phyloP scores from a whole-genome alignment of 1,140 invertebrate genomes.

The Bradynema listronoti region DNA sequence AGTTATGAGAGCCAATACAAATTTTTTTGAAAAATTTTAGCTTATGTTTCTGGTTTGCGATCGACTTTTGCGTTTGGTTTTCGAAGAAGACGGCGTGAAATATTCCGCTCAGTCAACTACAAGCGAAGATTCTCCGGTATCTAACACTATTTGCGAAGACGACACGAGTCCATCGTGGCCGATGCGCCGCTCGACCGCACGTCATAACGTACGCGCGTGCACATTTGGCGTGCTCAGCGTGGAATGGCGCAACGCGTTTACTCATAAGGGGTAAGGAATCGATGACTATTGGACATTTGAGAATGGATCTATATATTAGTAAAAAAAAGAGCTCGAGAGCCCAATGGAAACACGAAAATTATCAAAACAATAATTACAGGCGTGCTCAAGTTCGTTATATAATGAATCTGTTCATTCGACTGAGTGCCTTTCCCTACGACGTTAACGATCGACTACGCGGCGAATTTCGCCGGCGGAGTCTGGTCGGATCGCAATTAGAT shows the following conservation, averaged over 20 bases:
- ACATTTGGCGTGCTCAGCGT: constrained; percentile 36
- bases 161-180: neutral
- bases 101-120: too few species aligned
- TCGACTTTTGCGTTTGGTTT: constrained; percentile 30
- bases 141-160: too few species aligned
- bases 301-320: neutral
- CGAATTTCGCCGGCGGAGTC: constrained; percentile 26
- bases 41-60: constrained; percentile 27
- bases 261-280: constrained; percentile 31
- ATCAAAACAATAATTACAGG: constrained; percentile 20
- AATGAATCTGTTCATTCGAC: constrained; percentile 31
- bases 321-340: neutral
- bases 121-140: neutral
- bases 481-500: constrained; percentile 30
- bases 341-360: neutral
- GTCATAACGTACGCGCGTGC: constrained; percentile 38
- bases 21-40: constrained; percentile 11
- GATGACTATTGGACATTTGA: too few species aligned
- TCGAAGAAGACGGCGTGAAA: constrained; percentile 30
- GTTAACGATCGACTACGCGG: constrained; percentile 30
- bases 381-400: constrained; percentile 37
- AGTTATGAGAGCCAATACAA: too few species aligned
- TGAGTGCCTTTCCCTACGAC: constrained; percentile 41
- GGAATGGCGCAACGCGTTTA: constrained; percentile 40
- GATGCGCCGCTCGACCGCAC: neutral